These are phyloP conservation scores for Muricea muricata DNA, from an alignment of 92 coral and sea anemone genomes.

Conservation along the genomic window DNA sequence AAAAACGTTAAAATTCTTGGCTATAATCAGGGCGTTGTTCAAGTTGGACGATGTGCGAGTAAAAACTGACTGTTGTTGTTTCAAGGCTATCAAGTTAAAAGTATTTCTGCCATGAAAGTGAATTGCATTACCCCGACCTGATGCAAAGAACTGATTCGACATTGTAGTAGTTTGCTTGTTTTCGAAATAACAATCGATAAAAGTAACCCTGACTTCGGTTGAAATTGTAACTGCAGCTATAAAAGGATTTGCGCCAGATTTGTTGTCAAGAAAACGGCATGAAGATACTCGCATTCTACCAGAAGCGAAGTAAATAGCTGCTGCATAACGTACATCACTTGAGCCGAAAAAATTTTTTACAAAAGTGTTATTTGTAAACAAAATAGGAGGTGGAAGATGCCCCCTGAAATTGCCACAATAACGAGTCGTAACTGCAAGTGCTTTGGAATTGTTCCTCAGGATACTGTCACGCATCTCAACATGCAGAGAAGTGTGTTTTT, in stretches of 20 bases:
- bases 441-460: background rate
- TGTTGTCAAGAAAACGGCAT: constrained; percentile 21
- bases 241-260: background rate
- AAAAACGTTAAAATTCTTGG: background rate
- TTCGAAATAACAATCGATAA: background rate
- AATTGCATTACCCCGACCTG: background rate
- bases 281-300: background rate
- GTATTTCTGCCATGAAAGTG: background rate
- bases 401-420: too few species aligned
- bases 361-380: background rate
- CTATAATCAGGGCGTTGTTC: background rate
- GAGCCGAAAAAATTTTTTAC: background rate
- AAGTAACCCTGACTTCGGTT: background rate
- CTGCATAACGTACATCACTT: background rate
- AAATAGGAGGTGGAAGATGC: background rate
- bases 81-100: background rate
- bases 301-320: background rate
- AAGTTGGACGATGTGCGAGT: background rate
- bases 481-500: background rate
- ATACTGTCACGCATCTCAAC: background rate
- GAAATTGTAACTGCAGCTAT: background rate
- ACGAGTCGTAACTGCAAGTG: background rate
- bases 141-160: background rate
- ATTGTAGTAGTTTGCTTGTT: background rate
- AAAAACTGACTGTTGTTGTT: background rate